A percentile compares a stretch with the other conserved stretches of the same genome.
Evolutionary conservation across 30 jellyfish, hydroid and myxozoan genomes (phyloP).

Genomic region (Cassiopea andromeda): DNA sequence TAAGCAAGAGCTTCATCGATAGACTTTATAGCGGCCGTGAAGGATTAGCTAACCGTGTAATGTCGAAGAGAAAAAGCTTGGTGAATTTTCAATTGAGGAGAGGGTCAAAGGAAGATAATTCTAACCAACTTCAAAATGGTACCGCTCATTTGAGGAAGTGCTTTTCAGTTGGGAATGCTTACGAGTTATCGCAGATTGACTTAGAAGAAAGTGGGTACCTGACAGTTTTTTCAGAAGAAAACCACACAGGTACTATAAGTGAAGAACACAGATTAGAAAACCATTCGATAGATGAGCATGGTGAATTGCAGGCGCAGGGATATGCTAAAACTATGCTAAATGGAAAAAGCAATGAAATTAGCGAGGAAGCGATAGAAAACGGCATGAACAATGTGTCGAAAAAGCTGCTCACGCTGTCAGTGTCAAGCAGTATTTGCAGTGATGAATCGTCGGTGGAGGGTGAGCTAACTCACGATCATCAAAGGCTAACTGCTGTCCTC

Average conservation of each 20-base stretch:
- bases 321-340: background rate
- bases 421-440: slow-evolving; percentile 56
- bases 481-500: slow-evolving; percentile 65
- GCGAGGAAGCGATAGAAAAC: background rate
- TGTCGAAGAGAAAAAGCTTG: background rate
- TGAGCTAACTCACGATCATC: slow-evolving; percentile 53
- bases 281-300: background rate
- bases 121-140: background rate
- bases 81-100: background rate
- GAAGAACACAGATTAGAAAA: background rate
- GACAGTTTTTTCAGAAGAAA: slow-evolving; percentile 1
- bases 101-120: background rate
- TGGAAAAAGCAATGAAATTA: background rate
- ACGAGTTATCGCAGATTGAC: slow-evolving; percentile 36
- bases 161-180: background rate
- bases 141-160: background rate
- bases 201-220: slow-evolving; percentile 69
- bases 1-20: background rate
- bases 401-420: slow-evolving; percentile 38
- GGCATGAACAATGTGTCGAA: background rate
- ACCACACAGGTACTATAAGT: background rate
- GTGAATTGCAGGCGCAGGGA: background rate
- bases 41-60: background rate
- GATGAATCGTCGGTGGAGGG: slow-evolving; percentile 66
- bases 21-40: background rate